These are phyloP conservation scores for Spongilla lacustris DNA, from an alignment of 37 sponge, comb jelly and placozoan species.

Conservation along the genomic window DNA sequence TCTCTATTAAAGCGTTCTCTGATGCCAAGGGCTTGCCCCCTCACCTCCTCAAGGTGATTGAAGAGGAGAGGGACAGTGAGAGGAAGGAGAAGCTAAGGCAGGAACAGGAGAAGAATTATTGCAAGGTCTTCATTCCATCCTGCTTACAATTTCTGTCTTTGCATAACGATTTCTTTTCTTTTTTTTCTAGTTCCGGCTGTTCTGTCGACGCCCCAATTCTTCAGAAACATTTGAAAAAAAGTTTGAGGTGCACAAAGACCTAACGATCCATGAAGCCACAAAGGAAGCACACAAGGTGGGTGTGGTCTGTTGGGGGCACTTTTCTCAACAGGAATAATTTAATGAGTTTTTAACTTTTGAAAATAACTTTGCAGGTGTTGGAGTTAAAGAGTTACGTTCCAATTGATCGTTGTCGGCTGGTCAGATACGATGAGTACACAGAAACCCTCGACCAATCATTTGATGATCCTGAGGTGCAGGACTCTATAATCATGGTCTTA, in stretches of 20 bases:
- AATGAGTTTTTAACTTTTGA: too few species aligned
- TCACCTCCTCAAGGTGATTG: slow-evolving; percentile 64
- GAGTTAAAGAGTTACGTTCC: slow-evolving; percentile 60
- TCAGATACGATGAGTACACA: slow-evolving; percentile 88
- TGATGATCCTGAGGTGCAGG: slow-evolving; percentile 72
- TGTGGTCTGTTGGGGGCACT: background rate
- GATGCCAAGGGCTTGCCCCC: slow-evolving; percentile 58
- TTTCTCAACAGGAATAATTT: too few species aligned
- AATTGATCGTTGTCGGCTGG: slow-evolving; percentile 79
- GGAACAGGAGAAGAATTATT: slow-evolving; percentile 73
- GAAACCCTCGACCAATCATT: slow-evolving; percentile 89
- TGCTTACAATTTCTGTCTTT: background rate
- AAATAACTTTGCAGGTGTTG: slow-evolving; percentile 56
- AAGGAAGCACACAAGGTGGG: slow-evolving; percentile 69
- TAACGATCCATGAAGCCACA: slow-evolving; percentile 58
- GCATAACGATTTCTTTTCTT: background rate
- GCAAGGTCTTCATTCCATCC: slow-evolving; percentile 57
- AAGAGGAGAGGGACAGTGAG: slow-evolving; percentile 51
- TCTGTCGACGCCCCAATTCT: slow-evolving; percentile 65
- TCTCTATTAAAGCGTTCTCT: slow-evolving; percentile 57
- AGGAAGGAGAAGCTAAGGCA: slow-evolving; percentile 44
- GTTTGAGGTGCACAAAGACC: slow-evolving; percentile 81
- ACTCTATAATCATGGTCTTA: background rate
- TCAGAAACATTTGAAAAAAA: slow-evolving; percentile 51
- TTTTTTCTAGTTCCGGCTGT: slow-evolving; percentile 71